These are phyloP conservation scores for Diplodus puntazzo DNA, from an alignment of 2,797 vertebrate genomes.

Conservation along the genomic window DNA sequence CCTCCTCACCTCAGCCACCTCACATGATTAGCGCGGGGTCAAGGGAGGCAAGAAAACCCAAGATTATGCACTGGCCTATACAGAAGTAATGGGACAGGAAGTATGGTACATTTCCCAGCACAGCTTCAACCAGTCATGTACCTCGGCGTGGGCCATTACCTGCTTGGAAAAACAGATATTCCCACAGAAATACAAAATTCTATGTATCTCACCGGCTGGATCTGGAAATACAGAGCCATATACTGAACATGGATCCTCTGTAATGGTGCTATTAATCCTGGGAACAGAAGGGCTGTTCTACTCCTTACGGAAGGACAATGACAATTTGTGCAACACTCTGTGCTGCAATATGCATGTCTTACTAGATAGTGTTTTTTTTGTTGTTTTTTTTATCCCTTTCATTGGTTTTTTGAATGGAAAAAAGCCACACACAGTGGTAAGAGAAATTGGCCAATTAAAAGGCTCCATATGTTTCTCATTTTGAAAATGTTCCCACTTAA, in stretches of 20 bases:
- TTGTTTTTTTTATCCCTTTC: constrained; percentile 39
- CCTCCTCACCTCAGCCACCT: constrained; percentile 55
- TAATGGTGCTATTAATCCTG: constrained; percentile 86
- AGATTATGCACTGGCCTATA: constrained; percentile 44
- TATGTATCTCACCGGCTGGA: constrained; percentile 61
- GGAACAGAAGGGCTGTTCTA: constrained; percentile 83
- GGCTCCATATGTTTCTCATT: constrained; percentile 87
- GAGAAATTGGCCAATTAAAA: constrained; percentile 89
- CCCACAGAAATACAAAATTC: constrained; percentile 64
- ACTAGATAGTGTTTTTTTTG: constrained; percentile 55
- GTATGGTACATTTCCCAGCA: constrained; percentile 37
- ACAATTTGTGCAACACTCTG: constrained; percentile 73
- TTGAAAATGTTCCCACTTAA: constrained; percentile 85
- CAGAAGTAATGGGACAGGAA: constrained; percentile 45
- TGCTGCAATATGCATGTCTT: constrained; percentile 75
- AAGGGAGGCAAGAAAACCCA: constrained; percentile 34
- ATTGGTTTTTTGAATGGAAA: constrained; percentile 74
- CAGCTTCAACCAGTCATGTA: constrained; percentile 51
- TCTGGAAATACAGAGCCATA: constrained; percentile 58
- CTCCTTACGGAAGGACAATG: constrained; percentile 78
- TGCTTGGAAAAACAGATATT: constrained; percentile 66
- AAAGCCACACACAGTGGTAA: constrained; percentile 80
- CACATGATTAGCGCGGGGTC: constrained; percentile 60
- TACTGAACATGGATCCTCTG: constrained; percentile 79
- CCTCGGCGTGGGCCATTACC: constrained; percentile 57